Conservation (phyloP, 2,113 vertebrate genomes). For the Kobus ellipsiprymnus region DNA sequence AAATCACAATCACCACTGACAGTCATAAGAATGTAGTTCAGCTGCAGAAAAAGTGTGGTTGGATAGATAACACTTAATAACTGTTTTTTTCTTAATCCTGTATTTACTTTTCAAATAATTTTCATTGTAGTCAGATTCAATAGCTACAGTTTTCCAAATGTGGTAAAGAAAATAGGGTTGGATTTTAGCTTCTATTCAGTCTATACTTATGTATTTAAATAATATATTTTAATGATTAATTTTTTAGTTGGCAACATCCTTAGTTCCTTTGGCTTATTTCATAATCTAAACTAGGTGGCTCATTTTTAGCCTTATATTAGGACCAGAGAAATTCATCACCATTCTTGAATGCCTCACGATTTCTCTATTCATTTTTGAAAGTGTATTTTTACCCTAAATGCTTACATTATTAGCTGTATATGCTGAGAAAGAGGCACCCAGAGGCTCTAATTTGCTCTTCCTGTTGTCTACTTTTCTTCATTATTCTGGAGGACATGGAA, state of each 20-base stretch:
- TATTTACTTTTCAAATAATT: background rate
- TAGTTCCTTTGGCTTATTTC: background rate
- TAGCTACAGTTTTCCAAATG: background rate
- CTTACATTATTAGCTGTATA: background rate
- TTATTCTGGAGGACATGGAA: background rate
- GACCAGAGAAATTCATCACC: background rate
- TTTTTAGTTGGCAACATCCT: background rate
- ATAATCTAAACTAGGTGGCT: background rate
- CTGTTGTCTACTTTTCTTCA: background rate
- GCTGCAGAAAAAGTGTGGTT: background rate
- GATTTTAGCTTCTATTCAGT: background rate
- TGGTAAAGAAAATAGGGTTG: background rate
- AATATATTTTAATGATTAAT: background rate
- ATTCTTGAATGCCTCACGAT: background rate
- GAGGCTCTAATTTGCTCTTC: background rate
- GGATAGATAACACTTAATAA: background rate
- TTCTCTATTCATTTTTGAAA: background rate
- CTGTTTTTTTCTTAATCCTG: background rate
- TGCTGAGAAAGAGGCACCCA: background rate
- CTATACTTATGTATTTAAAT: background rate
- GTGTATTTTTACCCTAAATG: background rate
- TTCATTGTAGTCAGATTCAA: background rate
- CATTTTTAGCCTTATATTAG: background rate
- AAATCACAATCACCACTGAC: background rate
- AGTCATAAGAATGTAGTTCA: background rate